phyloP scores from a whole-genome alignment of 2,797 vertebrate species.

The Lepilemur septentrionalis region DNA sequence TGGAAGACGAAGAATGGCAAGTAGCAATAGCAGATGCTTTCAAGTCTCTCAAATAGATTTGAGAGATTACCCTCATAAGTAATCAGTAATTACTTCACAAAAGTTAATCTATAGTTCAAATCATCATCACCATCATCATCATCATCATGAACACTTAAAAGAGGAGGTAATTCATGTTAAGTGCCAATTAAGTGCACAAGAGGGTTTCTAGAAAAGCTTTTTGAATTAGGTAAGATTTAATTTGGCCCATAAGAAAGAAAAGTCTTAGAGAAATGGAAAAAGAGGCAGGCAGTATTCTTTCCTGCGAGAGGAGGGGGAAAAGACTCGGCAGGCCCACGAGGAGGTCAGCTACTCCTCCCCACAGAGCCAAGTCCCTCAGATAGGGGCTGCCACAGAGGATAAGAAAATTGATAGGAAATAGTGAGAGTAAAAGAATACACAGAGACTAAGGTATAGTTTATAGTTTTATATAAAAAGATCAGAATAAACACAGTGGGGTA shows the following conservation, averaged over 20 bases:
- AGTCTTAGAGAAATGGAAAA: background rate
- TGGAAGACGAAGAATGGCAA: background rate
- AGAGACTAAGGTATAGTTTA: too few relatives aligned
- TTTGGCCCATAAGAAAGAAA: background rate
- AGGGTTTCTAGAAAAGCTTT: background rate
- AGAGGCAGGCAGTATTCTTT: background rate
- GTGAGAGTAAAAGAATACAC: too few relatives aligned
- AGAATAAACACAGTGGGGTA: too few relatives aligned
- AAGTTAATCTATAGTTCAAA: constrained; percentile 7
- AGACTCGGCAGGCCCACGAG: too few relatives aligned
- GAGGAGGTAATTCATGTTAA: constrained; percentile 1
- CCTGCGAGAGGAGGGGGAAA: too few relatives aligned
- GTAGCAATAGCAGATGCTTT: constrained; percentile 13
- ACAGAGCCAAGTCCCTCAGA: too few relatives aligned
- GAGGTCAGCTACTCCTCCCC: too few relatives aligned
- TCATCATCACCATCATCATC: background rate
- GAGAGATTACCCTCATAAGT: background rate
- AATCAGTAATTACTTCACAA: constrained; percentile 37
- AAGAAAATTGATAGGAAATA: too few relatives aligned
- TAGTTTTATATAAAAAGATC: too few relatives aligned
- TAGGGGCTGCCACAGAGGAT: too few relatives aligned
- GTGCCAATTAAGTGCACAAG: background rate
- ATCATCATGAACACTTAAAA: background rate
- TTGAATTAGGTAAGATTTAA: background rate
- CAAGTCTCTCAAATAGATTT: background rate